These are phyloP conservation scores for Apis cerana DNA, from an alignment of 1,140 invertebrate species.

Conservation along the genomic window DNA sequence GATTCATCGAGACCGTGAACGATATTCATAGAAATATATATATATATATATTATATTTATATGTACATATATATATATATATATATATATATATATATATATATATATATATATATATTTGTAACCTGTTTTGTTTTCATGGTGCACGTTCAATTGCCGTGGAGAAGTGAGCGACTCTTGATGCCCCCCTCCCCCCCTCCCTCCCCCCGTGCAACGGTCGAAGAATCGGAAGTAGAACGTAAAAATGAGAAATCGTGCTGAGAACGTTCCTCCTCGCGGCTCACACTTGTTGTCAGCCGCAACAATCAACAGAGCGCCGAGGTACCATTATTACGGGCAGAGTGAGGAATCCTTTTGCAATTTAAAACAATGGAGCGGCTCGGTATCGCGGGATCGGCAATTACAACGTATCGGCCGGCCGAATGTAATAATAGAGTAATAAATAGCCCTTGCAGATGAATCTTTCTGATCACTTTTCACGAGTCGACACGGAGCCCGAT, in stretches of 20 bases:
- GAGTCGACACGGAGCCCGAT: background rate
- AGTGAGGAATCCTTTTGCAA: conserved; percentile 9
- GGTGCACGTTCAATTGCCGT: background rate
- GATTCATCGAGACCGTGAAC: background rate
- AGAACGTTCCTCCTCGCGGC: conserved; percentile 7
- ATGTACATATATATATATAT: background rate
- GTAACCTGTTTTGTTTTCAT: background rate
- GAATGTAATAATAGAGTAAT: conserved; percentile 23
- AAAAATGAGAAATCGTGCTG: conserved; percentile 27
- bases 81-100: background rate
- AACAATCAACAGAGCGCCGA: background rate
- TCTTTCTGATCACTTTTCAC: conserved; percentile 1
- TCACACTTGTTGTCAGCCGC: conserved; percentile 13
- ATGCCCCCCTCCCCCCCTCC: too few species aligned
- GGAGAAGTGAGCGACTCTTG: background rate
- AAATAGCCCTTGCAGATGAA: background rate
- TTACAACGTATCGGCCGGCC: background rate
- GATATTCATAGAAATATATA: background rate
- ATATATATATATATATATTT: background rate
- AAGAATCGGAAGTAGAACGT: conserved; percentile 19
- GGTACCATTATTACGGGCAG: background rate
- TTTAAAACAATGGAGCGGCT: conserved; percentile 24
- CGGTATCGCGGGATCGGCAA: conserved; percentile 24
- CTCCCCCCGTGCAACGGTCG: background rate
- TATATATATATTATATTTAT: too few species aligned